Evolutionary conservation across 2,888 invertebrate species (phyloP), one percentile per base, ranked within the genome.

Genomic region (Odontothrips loti): DNA sequence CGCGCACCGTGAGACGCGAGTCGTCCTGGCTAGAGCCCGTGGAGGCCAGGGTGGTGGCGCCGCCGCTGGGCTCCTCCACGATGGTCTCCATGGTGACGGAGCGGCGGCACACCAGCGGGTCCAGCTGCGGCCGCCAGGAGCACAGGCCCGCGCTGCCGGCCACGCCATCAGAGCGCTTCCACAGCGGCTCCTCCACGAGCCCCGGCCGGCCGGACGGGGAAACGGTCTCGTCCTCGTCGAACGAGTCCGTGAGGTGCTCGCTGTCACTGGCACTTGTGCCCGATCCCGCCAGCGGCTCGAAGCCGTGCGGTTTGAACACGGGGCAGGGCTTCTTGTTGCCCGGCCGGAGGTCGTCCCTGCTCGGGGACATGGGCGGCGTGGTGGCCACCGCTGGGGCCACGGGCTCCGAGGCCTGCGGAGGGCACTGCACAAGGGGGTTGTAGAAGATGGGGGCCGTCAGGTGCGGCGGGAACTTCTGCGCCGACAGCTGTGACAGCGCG

Each of bases 1-100:
- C 95, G 86, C 93, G 93, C 83, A 95, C 95, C 83, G 95, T 94
- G 85, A 95, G 91, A 88, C 95, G 95, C 68, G 68, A 75, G 68
- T 75, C 68, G 68, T 75, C 68, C 68, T 75, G 68, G 23, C n/a
- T n/a, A n/a, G n/a, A n/a, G n/a, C 58, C 58, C 0, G 15, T 15
- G 20, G 58, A 8, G 68, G 68, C 68, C 68, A 4, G 68, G n/a
- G 68, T 11, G 68, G 12, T 92, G 0, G 85, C 86, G 86, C 95
- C 94, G n/a, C 84, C 83, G 79, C 89, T 89, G 58, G 91, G 91
- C 85, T 95, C 95, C 87, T 95, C 95, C 82, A 93, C 91, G 83
- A 95, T 95, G 80, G 95, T 95, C 87, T 94, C 94, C 94, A 95
- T 94, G 43, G 81, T 43, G 15, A 68, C 68, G 80, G 81, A 23